Conservation (phyloP, 2,888 invertebrate species). For the Pammene aurita region DNA sequence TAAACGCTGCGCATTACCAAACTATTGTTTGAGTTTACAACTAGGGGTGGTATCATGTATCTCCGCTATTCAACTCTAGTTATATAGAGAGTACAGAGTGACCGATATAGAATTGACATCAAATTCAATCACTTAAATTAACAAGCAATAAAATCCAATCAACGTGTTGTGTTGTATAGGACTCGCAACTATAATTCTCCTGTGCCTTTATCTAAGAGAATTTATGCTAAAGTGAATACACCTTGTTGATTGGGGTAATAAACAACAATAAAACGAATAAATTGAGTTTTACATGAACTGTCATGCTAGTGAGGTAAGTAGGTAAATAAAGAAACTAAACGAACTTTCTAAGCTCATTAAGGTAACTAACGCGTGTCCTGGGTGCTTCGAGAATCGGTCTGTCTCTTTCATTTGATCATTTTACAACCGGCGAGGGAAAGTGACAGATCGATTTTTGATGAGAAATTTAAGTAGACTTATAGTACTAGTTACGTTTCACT, state of each 20-base stretch:
- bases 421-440: background rate
- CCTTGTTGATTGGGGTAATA: conserved; percentile 21
- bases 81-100: conserved; percentile 1
- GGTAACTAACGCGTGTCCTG: conserved; percentile 75
- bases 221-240: background rate
- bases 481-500: conserved; percentile 76
- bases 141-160: conserved; percentile 27
- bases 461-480: conserved; percentile 73
- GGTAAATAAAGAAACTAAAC: conserved; percentile 58
- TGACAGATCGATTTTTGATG: conserved; percentile 46
- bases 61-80: conserved; percentile 20
- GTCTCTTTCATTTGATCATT: background rate
- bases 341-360: conserved; percentile 80
- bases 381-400: conserved; percentile 9
- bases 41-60: conserved; percentile 7
- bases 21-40: background rate
- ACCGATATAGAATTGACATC: conserved; percentile 29
- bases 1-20: too few species aligned
- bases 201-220: background rate
- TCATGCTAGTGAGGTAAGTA: conserved; percentile 79
- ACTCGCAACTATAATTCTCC: background rate
- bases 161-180: background rate
- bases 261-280: conserved; percentile 44
- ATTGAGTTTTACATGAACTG: conserved; percentile 65
- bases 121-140: conserved; percentile 24